Evolutionary conservation across 2,888 invertebrate genomes (phyloP).

Genomic region (Pristionchus maxplancki): DNA sequence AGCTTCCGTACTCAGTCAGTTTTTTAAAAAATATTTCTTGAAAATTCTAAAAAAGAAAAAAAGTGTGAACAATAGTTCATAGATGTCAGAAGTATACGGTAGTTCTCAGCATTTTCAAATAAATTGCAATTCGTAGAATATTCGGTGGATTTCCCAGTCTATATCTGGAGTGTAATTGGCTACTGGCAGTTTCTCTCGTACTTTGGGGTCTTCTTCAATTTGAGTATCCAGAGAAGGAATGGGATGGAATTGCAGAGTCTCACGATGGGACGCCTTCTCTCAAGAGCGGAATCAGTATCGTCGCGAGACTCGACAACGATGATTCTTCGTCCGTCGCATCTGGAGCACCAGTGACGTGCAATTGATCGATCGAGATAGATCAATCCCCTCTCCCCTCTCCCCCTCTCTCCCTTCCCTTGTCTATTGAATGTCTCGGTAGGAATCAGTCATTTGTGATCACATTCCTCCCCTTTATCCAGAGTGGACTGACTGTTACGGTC

Average conservation of each 20-base stretch:
- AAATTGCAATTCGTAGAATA: background rate
- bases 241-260: slow-evolving; percentile 28
- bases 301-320: slow-evolving; percentile 45
- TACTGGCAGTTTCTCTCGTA: background rate
- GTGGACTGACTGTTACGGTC: slow-evolving; percentile 9
- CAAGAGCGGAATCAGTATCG: slow-evolving; percentile 45
- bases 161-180: background rate
- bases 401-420: background rate
- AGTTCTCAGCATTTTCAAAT: no score
- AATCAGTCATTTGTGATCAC: slow-evolving; percentile 31
- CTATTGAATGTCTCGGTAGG: background rate
- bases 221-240: background rate
- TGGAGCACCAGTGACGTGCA: slow-evolving; percentile 7
- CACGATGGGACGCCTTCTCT: slow-evolving; percentile 50
- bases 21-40: background rate
- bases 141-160: background rate
- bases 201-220: background rate
- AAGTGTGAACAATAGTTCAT: background rate
- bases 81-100: no score
- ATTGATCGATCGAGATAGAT: background rate
- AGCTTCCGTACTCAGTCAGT: slow-evolving; percentile 44
- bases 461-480: background rate
- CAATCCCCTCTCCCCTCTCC: background rate
- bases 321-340: slow-evolving; percentile 42
- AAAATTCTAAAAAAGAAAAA: background rate